Base-by-base conservation (phyloP, 2,888 invertebrate species). In the Cheilosia pagana region DNA sequence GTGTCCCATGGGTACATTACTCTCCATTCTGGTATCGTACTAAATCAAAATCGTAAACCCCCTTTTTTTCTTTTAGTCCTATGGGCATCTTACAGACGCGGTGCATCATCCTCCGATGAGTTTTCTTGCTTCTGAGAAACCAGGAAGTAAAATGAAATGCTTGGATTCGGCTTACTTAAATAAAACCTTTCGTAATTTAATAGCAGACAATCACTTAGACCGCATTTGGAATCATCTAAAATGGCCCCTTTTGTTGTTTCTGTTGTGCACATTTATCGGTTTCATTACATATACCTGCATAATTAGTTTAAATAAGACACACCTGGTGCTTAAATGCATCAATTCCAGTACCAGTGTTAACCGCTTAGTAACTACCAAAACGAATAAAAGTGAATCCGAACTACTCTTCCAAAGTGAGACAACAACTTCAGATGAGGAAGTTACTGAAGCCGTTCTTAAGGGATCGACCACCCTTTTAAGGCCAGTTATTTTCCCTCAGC, bases 391-490 rank as follows among this genome's bases (percentile, higher is more conserved):
- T n/a, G 19, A 50, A 55, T 14, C 35, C 14, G 25, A 35, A 0
- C 10, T 62, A 5, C 59, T 45, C 28, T 72, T 45, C 25, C 16
- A 48, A 53, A 72, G 25, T 8, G 72, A 65, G 21, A 19, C 28
- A 10, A 35, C 23, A 25, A 52, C 59, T 70, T 25, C 16, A 63
- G 62, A 70, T 57, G 25, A 53, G 12, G 74, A 71, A 25, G 52
- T 43, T 16, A 59, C 57, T 10, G 78, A 79, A 43, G n/a, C 43
- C 8, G 14, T 78, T 53, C 48, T 83, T 1, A 63, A 68, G 19
- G 83, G 74, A 39, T 83, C 83, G 4, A 63, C 78, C 3, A 78
- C 78, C 0, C 23, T 83, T 7, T 57, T 83, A 35, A 50, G 72
- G 16, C 83, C 83, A 10, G 48, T 83, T 21, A 50, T 67, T 21